phyloP scores from a whole-genome alignment of 2,888 invertebrate genomes.

The Dynastes tityus region DNA sequence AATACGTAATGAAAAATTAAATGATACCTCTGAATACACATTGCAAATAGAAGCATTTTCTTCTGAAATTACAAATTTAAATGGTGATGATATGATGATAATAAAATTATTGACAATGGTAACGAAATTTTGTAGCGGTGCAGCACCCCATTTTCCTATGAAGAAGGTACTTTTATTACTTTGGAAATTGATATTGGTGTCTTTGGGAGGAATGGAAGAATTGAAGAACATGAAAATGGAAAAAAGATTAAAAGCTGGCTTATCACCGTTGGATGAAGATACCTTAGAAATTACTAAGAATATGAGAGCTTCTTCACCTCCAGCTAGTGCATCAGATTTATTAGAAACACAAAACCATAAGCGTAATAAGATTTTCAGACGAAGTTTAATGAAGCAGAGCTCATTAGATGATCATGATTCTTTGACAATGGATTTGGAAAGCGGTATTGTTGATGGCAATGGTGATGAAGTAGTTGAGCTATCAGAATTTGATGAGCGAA shows the following conservation, averaged over 20 bases:
- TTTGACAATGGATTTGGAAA: conserved; percentile 81
- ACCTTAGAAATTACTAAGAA: conserved; percentile 93
- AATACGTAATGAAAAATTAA: conserved; percentile 81
- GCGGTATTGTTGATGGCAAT: conserved; percentile 76
- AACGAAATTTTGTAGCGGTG: conserved; percentile 95
- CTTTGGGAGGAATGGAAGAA: conserved; percentile 92
- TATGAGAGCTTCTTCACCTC: conserved; percentile 96
- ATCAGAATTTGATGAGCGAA: conserved; percentile 72
- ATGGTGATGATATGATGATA: conserved; percentile 87
- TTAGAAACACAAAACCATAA: conserved; percentile 88
- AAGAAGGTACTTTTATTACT: conserved; percentile 95
- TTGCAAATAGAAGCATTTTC: conserved; percentile 74
- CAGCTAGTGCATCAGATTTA: conserved; percentile 92
- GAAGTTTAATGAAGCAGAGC: conserved; percentile 92
- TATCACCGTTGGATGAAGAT: conserved; percentile 90
- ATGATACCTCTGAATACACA: conserved; percentile 69
- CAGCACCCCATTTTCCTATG: conserved; percentile 98
- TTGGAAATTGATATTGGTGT: conserved; percentile 96
- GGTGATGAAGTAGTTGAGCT: conserved; percentile 74
- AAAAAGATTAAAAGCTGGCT: conserved; percentile 79
- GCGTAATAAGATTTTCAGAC: conserved; percentile 80
- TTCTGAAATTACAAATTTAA: conserved; percentile 75
- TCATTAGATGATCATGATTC: conserved; percentile 88
- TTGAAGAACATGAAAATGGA: conserved; percentile 83
- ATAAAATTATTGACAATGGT: conserved; percentile 96